Base-by-base conservation (phyloP, 2,888 invertebrate species). In the Eupelmus urozonus region DNA sequence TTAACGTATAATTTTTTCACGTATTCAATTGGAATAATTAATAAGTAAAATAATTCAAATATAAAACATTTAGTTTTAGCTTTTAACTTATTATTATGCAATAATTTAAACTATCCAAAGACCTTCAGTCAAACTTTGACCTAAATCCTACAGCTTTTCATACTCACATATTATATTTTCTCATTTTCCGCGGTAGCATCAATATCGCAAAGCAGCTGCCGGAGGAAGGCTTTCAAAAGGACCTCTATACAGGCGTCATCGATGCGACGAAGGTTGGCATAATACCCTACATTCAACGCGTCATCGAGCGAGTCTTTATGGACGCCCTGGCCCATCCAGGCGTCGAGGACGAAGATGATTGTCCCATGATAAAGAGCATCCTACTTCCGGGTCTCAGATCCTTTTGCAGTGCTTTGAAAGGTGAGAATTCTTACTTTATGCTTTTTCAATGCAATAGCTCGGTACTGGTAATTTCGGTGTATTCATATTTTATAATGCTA, bases 221-320 rank as follows among this genome's bases (percentile, higher is more conserved):
- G 0, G 97, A 97, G 88, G 97, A 97, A 90, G 96, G 96, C n/a
- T 97, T 97, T 85, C 96, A 96, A 88, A 96, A 96, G 91, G 96
- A 90, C 71, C 84, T 89, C 0, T 96, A 94, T 85, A 96, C 96
- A 82, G 96, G 96, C 1, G 92, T 96, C 18, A 92, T 97, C 49
- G 96, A 96, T 86, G 94, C 94, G 0, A 92, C 93, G 78, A 93
- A 94, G 84, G 94, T 96, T 55, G 96, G 96, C 0, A 91, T 98
- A 81, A 95, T 98, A 77, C 95, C 96, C 1, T 95, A 96, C 0
- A 94, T 98, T 81, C 97, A 97, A 88, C 93, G 96, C 45, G 94
- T 97, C 13, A 94, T 98, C 88, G 96, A 97, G 84, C 93, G 94
- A 85, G 96, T 98, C 18, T 97, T 97, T 85, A 96, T 98, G 94